Evolutionary conservation across 2,888 invertebrate genomes (phyloP).

Genomic region (Nebria salina): DNA sequence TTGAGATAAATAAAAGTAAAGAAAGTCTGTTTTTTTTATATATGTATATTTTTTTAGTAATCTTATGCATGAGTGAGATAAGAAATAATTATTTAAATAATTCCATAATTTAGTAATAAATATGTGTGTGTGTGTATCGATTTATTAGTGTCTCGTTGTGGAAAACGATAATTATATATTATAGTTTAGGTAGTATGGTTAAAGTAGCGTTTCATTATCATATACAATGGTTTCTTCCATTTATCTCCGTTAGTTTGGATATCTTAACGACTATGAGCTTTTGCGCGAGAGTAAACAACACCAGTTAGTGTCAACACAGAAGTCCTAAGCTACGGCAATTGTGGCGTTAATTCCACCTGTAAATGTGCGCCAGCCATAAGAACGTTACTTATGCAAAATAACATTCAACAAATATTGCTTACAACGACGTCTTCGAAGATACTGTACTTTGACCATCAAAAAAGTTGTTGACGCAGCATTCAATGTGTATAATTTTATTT

Average conservation of each 20-base stretch:
- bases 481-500: no score
- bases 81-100: constrained; percentile 1
- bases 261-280: constrained; percentile 27
- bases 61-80: no score
- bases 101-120: not conserved
- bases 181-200: not conserved
- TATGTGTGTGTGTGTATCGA: not conserved
- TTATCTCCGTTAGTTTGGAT: constrained; percentile 34
- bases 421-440: not conserved
- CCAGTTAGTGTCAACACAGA: constrained; percentile 20
- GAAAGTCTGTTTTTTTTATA: no score
- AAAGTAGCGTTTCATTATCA: constrained; percentile 28
- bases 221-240: constrained; percentile 12
- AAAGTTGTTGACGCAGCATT: no score
- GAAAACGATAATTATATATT: not conserved
- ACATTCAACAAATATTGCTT: not conserved
- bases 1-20: no score
- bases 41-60: no score
- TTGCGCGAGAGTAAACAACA: constrained; percentile 32
- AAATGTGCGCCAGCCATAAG: not conserved
- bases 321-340: constrained; percentile 10
- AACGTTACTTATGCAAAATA: not conserved
- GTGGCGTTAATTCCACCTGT: not conserved
- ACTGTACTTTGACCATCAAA: no score
- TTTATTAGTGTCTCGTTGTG: not conserved